These are phyloP conservation scores for Amphimedon queenslandica DNA, from an alignment of 37 sponge, comb jelly and placozoan genomes.

Conservation along the genomic window DNA sequence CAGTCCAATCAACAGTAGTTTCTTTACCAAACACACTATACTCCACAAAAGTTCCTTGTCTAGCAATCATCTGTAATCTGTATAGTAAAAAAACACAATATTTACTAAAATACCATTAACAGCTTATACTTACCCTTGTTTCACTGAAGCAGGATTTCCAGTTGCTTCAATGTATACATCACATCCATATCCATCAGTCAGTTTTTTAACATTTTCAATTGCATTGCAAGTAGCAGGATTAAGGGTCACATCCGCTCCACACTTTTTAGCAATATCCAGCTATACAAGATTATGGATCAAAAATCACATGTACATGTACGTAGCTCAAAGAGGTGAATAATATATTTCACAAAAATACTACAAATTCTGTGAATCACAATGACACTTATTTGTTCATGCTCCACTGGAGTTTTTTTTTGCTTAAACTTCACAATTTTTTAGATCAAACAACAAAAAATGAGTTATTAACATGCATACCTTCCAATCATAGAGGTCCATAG, in stretches of 20 bases:
- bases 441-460: not conserved
- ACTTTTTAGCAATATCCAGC: conserved; percentile 65
- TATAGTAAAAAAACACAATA: not conserved
- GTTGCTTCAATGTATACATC: conserved; percentile 75
- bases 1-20: conserved; percentile 67
- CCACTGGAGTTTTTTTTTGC: no score
- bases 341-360: no score
- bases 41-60: conserved; percentile 64
- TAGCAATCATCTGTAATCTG: conserved; percentile 54
- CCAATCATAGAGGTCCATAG: conserved; percentile 71
- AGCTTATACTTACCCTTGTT: conserved; percentile 49
- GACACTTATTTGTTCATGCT: no score
- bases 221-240: conserved; percentile 61
- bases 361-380: no score
- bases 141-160: conserved; percentile 58
- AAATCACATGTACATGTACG: no score
- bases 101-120: not conserved
- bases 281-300: conserved; percentile 1
- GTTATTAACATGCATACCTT: conserved; percentile 34
- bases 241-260: conserved; percentile 65
- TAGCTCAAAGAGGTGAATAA: no score
- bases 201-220: conserved; percentile 43
- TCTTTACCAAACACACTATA: conserved; percentile 68
- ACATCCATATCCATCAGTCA: conserved; percentile 67
- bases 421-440: no score